Conservation (phyloP, 37 sponge, comb jelly and placozoan species). For the Chondrosia reniformis region DNA sequence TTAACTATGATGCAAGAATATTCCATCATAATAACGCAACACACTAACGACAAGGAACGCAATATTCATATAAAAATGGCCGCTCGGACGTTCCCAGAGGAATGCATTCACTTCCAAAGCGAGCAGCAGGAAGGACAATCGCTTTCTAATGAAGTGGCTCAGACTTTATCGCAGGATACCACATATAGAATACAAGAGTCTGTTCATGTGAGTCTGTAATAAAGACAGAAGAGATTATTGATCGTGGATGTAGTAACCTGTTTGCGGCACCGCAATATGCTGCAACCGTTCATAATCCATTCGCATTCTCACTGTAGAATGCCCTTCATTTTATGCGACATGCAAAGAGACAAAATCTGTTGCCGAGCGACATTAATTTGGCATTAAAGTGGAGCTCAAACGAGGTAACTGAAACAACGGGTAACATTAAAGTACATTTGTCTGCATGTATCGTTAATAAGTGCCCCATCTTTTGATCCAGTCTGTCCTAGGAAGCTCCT, state of each 20-base stretch:
- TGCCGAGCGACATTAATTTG: constrained; percentile 45
- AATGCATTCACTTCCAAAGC: no score
- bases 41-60: no score
- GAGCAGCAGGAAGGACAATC: no score
- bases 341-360: constrained; percentile 47
- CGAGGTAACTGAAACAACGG: constrained; percentile 37
- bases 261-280: neutral
- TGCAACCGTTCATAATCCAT: neutral
- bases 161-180: neutral
- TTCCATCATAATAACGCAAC: no score
- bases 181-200: constrained; percentile 12
- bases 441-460: neutral
- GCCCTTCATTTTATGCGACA: constrained; percentile 69
- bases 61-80: no score
- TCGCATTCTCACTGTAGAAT: constrained; percentile 17
- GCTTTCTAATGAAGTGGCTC: no score
- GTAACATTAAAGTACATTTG: neutral
- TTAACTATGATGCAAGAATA: no score
- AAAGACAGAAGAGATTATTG: neutral
- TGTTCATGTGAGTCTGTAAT: neutral
- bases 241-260: neutral
- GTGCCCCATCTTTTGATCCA: neutral
- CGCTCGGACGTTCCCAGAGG: no score
- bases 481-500: neutral
- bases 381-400: constrained; percentile 73